Percentiles rank a stretch among this genome's conserved stretches.
Evolutionary conservation across 2,888 invertebrate genomes (phyloP).

Genomic region (Parapristionchus giblindavisi): DNA sequence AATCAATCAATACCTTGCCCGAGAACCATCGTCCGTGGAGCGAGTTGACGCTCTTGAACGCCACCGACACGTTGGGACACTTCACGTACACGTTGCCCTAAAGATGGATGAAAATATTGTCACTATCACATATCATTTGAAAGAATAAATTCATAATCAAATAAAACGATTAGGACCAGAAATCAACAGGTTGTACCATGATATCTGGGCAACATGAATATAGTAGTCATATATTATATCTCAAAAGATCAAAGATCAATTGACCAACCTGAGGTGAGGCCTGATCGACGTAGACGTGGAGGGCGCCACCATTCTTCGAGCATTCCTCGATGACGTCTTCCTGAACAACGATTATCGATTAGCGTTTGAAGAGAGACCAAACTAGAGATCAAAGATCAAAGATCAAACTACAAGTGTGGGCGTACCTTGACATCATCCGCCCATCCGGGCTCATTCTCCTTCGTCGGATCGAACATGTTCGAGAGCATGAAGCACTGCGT

Average conservation of each 20-base stretch:
- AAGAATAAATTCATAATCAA: not conserved
- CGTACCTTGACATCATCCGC: constrained; percentile 51
- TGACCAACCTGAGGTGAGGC: constrained; percentile 44
- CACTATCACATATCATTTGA: not conserved
- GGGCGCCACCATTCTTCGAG: constrained; percentile 87
- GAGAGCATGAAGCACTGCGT: constrained; percentile 99
- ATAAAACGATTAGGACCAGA: too few relatives aligned
- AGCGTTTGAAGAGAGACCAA: not conserved
- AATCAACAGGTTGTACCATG: not conserved
- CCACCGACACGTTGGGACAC: constrained; percentile 94
- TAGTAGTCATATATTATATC: not conserved
- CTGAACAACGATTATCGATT: constrained; percentile 75
- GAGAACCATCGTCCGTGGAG: constrained; percentile 98
- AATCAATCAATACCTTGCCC: constrained; percentile 72
- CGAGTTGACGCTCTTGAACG: constrained; percentile 93
- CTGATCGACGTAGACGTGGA: constrained; percentile 68
- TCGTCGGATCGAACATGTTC: constrained; percentile 96
- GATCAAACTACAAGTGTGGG: not conserved
- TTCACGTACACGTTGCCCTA: constrained; percentile 96
- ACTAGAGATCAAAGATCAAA: not conserved
- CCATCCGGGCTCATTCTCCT: constrained; percentile 72
- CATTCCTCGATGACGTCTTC: constrained; percentile 99
- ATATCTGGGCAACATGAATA: not conserved
- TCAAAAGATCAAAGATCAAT: not conserved
- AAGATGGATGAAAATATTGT: not conserved